phyloP scores from a whole-genome alignment of 2,797 vertebrate genomes.

The Neoniphon sammara region DNA sequence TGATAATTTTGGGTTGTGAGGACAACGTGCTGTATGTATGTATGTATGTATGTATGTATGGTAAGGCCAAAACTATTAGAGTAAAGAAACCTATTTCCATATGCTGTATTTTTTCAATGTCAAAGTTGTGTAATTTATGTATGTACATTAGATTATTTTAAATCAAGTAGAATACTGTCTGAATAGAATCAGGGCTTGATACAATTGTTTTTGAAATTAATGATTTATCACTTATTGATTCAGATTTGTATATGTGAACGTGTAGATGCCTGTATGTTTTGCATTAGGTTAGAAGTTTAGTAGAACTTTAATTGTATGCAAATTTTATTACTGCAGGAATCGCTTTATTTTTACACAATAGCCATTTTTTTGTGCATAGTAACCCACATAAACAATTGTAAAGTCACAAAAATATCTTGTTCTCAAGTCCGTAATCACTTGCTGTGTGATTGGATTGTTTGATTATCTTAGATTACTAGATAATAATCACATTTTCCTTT shows the following conservation, averaged over 20 bases:
- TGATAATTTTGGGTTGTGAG: not conserved
- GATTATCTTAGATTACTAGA: not conserved
- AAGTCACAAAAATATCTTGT: not conserved
- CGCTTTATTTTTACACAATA: constrained; percentile 38
- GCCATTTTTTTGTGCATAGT: constrained; percentile 6
- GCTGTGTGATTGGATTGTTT: not conserved
- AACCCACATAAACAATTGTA: constrained; percentile 3
- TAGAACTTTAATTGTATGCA: constrained; percentile 52
- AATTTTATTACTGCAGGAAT: constrained; percentile 42
- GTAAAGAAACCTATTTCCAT: constrained; percentile 62
- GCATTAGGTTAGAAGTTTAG: constrained; percentile 50
- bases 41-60: constrained; percentile 9
- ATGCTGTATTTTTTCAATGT: constrained; percentile 71
- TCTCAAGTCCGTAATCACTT: not conserved
- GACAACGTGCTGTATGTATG: not conserved
- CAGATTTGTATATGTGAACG: constrained; percentile 47
- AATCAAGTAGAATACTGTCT: constrained; percentile 31
- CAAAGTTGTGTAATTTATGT: constrained; percentile 52
- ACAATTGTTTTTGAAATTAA: constrained; percentile 25
- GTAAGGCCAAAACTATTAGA: constrained; percentile 23
- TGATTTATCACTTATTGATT: constrained; percentile 42
- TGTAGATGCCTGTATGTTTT: constrained; percentile 62
- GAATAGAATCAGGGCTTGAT: constrained; percentile 52
- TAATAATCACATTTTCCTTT: not conserved
- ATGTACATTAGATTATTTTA: constrained; percentile 52